Conservation (phyloP, 2,888 invertebrate genomes). For the Cosmia trapezina region DNA sequence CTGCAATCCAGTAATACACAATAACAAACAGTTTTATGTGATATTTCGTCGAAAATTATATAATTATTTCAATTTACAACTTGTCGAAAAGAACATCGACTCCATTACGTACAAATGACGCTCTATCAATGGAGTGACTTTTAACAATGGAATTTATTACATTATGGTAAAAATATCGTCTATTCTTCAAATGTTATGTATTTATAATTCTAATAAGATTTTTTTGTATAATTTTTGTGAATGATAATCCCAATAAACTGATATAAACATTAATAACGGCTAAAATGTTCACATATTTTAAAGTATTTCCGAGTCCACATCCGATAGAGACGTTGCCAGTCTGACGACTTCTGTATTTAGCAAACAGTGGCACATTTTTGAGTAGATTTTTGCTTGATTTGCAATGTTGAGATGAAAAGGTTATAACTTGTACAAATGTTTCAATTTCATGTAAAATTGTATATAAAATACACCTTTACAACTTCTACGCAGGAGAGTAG, state of each 20-base stretch:
- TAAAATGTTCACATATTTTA: conserved; percentile 42
- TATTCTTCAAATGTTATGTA: rapidly evolving
- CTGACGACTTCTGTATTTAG: conserved; percentile 89
- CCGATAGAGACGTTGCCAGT: conserved; percentile 86
- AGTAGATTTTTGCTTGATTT: conserved; percentile 51
- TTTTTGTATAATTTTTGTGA: rapidly evolving
- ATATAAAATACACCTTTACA: not conserved
- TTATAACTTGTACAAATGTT: conserved; percentile 1
- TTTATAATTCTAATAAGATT: not conserved
- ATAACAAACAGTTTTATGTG: conserved; percentile 79
- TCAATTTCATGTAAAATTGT: not conserved
- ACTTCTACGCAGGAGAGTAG: not conserved
- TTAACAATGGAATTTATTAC: conserved; percentile 78
- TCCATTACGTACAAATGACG: conserved; percentile 93
- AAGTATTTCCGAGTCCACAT: conserved; percentile 71
- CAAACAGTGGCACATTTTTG: conserved; percentile 75
- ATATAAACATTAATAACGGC: not conserved
- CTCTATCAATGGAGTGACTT: conserved; percentile 87
- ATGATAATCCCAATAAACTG: rapidly evolving
- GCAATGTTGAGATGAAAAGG: conserved; percentile 23
- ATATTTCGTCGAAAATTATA: conserved; percentile 77
- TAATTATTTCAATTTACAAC: conserved; percentile 78
- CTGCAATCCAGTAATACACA: conserved; percentile 81
- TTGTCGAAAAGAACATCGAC: conserved; percentile 87
- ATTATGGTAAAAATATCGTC: not conserved